Evolutionary conservation across 2,888 invertebrate species (phyloP).

Genomic region (Thysanoteuthis rhombus): DNA sequence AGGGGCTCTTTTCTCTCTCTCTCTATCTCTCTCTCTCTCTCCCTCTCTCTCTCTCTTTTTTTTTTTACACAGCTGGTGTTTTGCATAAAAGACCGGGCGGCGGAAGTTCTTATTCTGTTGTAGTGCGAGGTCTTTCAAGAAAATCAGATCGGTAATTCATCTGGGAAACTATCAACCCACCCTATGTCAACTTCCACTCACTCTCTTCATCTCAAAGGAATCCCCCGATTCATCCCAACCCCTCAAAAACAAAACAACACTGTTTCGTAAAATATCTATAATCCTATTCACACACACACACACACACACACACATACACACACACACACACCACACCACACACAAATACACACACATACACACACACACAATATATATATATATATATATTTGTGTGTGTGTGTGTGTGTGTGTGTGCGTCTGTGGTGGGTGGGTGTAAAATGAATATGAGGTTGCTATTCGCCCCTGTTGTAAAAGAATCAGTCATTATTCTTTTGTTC

Average conservation of each 20-base stretch:
- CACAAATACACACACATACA: not conserved
- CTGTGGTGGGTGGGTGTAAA: no score
- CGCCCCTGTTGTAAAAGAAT: no score
- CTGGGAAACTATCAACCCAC: conserved; percentile 12
- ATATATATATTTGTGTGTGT: no score
- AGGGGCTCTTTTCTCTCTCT: no score
- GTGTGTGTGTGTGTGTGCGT: no score
- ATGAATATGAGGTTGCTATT: no score
- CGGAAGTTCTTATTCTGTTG: not conserved
- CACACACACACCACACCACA: not conserved
- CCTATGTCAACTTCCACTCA: not conserved
- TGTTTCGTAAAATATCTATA: not conserved
- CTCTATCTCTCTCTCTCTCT: no score
- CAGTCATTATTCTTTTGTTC: no score
- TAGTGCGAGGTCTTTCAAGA: not conserved
- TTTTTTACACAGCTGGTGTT: not conserved
- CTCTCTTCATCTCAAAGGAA: not conserved
- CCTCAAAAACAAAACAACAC: not conserved
- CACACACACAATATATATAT: not conserved
- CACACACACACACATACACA: no score
- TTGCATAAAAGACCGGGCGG: not conserved
- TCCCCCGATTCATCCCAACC: not conserved
- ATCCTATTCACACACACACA: not conserved
- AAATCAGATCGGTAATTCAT: not conserved
- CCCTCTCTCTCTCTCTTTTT: no score